Conservation (phyloP, 2,113 vertebrate genomes). For the Uropsilus gracilis region DNA sequence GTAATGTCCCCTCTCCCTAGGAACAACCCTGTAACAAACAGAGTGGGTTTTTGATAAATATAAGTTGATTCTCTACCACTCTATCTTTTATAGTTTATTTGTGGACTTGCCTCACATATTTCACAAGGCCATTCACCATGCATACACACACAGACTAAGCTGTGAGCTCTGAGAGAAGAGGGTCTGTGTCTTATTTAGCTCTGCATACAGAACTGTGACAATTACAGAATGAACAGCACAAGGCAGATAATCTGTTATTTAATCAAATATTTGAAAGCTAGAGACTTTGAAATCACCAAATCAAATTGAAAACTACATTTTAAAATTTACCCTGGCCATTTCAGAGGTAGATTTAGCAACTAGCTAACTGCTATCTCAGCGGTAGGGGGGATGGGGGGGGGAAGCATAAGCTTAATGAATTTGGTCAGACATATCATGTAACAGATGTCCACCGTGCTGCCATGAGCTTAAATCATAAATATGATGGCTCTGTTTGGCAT, state of each 20-base stretch:
- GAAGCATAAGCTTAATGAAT: slow-evolving; percentile 81
- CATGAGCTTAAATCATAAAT: slow-evolving; percentile 83
- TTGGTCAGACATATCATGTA: slow-evolving; percentile 83
- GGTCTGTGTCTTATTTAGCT: not conserved
- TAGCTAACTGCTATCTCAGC: slow-evolving; percentile 73
- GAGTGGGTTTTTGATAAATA: not conserved
- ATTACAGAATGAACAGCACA: not conserved
- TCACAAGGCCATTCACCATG: too few species aligned
- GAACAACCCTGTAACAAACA: not conserved
- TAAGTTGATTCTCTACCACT: not conserved
- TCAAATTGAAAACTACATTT: slow-evolving; percentile 82
- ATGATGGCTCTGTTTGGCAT: slow-evolving; percentile 77
- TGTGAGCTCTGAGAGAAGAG: not conserved
- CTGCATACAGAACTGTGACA: not conserved
- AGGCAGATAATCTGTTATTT: slow-evolving; percentile 10
- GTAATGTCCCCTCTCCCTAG: too few species aligned
- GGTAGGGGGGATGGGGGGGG: not conserved
- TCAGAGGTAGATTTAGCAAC: slow-evolving; percentile 79
- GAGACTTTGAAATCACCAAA: slow-evolving; percentile 82
- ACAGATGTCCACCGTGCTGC: slow-evolving; percentile 83
- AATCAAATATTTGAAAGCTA: slow-evolving; percentile 79
- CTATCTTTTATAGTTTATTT: not conserved
- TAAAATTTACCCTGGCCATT: slow-evolving; percentile 77
- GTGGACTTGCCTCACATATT: not conserved
- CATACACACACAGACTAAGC: not conserved